A percentile compares a stretch with the other conserved stretches of the same genome.
Conservation (phyloP, 2,888 invertebrate species). For the Cephus nigrinus region DNA sequence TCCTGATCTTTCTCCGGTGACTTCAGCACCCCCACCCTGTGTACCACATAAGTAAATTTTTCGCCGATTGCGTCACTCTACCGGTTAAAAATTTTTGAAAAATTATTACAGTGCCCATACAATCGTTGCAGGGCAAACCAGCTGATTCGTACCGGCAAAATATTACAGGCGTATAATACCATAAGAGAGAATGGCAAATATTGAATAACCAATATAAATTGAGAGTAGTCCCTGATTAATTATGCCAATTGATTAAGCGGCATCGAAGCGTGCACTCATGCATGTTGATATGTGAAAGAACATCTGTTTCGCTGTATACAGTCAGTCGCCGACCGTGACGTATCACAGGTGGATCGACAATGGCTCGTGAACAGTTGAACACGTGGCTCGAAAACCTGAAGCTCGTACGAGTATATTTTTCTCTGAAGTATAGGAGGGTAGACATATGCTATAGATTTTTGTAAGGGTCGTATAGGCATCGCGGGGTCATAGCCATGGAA, state of each 20-base stretch:
- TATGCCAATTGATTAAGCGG: constrained; percentile 54
- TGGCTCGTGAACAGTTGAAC: neutral
- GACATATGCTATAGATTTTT: constrained; percentile 10
- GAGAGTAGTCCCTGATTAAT: constrained; percentile 40
- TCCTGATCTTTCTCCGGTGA: neutral
- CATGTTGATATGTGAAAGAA: constrained; percentile 52
- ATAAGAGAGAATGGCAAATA: neutral
- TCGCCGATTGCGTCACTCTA: neutral
- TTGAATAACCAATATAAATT: neutral
- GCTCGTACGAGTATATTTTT: neutral
- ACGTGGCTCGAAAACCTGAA: neutral
- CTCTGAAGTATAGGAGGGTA: neutral
- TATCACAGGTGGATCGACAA: constrained; percentile 34
- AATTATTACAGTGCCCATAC: neutral
- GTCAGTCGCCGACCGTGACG: neutral
- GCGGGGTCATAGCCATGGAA: constrained; percentile 31
- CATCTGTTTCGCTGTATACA: constrained; percentile 41
- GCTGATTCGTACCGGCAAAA: neutral
- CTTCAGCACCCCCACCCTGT: neutral
- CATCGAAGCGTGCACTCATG: constrained; percentile 41
- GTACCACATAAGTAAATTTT: neutral
- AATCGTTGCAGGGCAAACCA: no score
- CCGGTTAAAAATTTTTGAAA: neutral
- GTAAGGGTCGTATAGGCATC: constrained; percentile 4
- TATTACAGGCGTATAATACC: neutral